Percentiles rank a stretch among this genome's conserved stretches.
Conservation (phyloP, 2,888 invertebrate species). For the Drosophila neutralis region DNA sequence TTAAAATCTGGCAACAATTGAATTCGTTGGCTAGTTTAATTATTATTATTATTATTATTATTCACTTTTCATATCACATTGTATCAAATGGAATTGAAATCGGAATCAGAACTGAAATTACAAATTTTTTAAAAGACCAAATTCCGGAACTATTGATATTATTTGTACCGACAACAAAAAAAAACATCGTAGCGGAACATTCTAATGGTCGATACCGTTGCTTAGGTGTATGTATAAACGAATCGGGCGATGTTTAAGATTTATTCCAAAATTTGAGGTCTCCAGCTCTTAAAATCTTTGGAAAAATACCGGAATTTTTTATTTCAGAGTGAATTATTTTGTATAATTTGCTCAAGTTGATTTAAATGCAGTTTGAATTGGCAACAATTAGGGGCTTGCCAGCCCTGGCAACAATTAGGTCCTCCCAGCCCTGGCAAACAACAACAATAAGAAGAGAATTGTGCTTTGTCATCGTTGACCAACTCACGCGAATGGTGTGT, state of each 20-base stretch:
- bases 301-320: not conserved
- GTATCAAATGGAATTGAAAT: not conserved
- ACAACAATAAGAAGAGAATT: not conserved
- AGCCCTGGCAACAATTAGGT: not conserved
- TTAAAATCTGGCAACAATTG: not conserved
- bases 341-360: not conserved
- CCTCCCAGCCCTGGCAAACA: not conserved
- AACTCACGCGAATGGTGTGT: slow-evolving; percentile 8
- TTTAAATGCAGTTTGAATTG: not conserved
- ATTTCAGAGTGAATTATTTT: not conserved
- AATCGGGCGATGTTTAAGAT: not conserved
- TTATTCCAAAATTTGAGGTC: not conserved
- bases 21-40: not conserved
- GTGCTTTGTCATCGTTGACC: slow-evolving; percentile 10
- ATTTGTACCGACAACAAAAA: not conserved
- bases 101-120: not conserved
- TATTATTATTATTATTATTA: not conserved
- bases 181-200: not conserved
- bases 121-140: not conserved
- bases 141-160: not conserved
- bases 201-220: not conserved
- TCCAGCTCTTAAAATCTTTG: not conserved
- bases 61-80: not conserved
- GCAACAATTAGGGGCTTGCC: not conserved
- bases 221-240: not conserved